Evolutionary conservation across 2,888 invertebrate species (phyloP).

Genomic region (Thymelicus acteon): DNA sequence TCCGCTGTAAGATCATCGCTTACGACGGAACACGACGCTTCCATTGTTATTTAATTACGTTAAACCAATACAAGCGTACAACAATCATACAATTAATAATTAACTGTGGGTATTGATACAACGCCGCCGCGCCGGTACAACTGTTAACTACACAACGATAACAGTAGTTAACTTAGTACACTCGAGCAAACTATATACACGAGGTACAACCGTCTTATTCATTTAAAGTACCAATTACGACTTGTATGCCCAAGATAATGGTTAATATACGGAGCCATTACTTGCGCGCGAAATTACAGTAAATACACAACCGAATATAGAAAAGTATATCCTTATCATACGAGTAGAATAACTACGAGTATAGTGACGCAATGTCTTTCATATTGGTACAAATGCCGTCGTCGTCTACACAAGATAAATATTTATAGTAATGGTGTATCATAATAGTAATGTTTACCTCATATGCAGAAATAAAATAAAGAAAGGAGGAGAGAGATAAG

Average conservation of each 20-base stretch:
- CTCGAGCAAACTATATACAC: background rate
- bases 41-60: constrained; percentile 6
- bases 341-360: too few species aligned
- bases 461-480: too few species aligned
- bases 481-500: too few species aligned
- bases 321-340: background rate
- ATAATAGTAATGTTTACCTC: too few species aligned
- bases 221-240: constrained; percentile 7
- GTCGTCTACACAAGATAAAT: too few species aligned
- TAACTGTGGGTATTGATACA: constrained; percentile 8
- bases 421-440: too few species aligned
- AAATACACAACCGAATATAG: background rate
- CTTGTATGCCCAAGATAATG: constrained; percentile 10
- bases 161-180: constrained; percentile 1
- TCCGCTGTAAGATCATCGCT: background rate
- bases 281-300: constrained; percentile 1
- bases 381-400: too few species aligned
- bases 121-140: constrained; percentile 2
- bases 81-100: constrained; percentile 2
- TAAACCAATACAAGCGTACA: constrained; percentile 11
- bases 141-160: constrained; percentile 1
- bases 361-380: too few species aligned
- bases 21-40: background rate
- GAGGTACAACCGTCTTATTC: constrained; percentile 4
- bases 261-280: constrained; percentile 6